Conservation (phyloP, 2,797 vertebrate species). For the Periparus ater region DNA sequence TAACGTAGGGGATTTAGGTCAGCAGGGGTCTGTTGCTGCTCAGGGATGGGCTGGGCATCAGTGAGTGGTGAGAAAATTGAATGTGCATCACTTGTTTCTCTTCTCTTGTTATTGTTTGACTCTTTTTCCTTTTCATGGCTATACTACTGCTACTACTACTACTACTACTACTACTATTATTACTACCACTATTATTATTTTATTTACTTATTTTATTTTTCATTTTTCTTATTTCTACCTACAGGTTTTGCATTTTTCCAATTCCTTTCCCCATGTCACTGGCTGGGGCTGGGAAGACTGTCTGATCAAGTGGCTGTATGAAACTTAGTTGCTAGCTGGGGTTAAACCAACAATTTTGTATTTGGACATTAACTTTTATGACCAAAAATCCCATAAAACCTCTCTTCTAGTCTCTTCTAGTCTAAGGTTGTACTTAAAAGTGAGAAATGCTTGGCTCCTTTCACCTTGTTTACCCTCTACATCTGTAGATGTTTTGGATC, state of each 20-base stretch:
- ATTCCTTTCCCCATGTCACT: neutral
- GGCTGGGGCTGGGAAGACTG: neutral
- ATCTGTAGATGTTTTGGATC: neutral
- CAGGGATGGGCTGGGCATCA: neutral
- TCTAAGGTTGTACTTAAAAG: neutral
- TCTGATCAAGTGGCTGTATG: neutral
- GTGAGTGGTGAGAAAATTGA: neutral
- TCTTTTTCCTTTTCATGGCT: neutral
- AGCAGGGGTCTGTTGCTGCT: neutral
- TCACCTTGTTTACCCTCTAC: constrained; percentile 7
- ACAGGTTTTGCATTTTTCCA: neutral
- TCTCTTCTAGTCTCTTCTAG: neutral
- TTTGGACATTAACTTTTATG: constrained; percentile 11
- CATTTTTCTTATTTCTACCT: neutral
- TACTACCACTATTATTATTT: too few relatives aligned
- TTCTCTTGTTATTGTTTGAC: neutral
- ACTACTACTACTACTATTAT: too few relatives aligned
- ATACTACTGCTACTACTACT: neutral
- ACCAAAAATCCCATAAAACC: neutral
- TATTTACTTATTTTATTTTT: too few relatives aligned
- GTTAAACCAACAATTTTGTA: neutral
- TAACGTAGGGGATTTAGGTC: neutral
- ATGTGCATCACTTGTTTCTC: neutral
- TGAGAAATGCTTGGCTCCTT: neutral
- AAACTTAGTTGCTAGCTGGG: neutral